phyloP scores from a whole-genome alignment of 2,113 vertebrate genomes.

The Aspiorhynchus laticeps region DNA sequence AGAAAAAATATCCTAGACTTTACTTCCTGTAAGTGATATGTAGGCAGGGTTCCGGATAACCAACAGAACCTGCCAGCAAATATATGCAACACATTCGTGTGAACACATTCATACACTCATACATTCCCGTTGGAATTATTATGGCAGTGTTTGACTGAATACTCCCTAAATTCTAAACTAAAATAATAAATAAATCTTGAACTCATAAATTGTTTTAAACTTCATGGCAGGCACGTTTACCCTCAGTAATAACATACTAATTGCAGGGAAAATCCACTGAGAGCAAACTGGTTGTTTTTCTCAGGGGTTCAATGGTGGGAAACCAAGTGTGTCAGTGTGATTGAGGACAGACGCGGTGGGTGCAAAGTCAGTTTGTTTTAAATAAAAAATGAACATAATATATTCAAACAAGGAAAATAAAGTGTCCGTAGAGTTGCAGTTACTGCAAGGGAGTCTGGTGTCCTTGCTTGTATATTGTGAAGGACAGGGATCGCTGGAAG shows the following conservation, averaged over 20 bases:
- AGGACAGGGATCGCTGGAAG: neutral
- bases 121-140: neutral
- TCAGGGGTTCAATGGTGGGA: neutral
- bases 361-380: neutral
- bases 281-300: neutral
- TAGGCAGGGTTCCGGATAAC: neutral
- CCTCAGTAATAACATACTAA: neutral
- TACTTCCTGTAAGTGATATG: neutral
- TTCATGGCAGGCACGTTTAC: neutral
- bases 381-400: neutral
- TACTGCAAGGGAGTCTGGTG: neutral
- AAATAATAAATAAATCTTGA: constrained; percentile 8
- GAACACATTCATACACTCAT: neutral
- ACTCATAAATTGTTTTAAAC: neutral
- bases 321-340: neutral
- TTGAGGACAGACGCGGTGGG: neutral
- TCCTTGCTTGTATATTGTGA: neutral
- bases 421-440: neutral
- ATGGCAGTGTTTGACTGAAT: neutral
- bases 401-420: neutral
- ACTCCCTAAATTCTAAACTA: neutral
- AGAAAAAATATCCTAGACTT: neutral
- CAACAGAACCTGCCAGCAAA: neutral
- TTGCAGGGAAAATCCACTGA: neutral
- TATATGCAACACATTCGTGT: neutral